These are phyloP conservation scores for Adoxophyes honmai DNA, from an alignment of 1,140 invertebrate species.

Conservation along the genomic window DNA sequence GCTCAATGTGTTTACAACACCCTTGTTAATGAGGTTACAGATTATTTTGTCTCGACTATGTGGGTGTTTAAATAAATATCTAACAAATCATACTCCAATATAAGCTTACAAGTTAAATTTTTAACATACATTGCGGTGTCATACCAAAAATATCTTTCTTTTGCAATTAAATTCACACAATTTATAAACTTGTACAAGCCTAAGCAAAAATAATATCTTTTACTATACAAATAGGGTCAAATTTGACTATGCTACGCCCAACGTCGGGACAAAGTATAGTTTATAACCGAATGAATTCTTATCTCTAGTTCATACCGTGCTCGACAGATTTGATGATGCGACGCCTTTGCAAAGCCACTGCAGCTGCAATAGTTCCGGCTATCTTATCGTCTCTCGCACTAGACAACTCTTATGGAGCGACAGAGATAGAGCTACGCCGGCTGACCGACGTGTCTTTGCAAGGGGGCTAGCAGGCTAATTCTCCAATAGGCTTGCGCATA, in stretches of 20 bases:
- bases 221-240: slow-evolving; percentile 54
- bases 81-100: slow-evolving; percentile 33
- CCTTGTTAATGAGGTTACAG: slow-evolving; percentile 61
- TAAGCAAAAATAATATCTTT: slow-evolving; percentile 75
- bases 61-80: slow-evolving; percentile 31
- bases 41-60: slow-evolving; percentile 22
- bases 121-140: slow-evolving; percentile 53
- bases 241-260: slow-evolving; percentile 48
- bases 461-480: slow-evolving; percentile 22
- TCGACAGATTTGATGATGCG: slow-evolving; percentile 29
- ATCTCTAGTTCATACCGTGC: slow-evolving; percentile 47
- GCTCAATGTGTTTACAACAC: slow-evolving; percentile 68
- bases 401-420: neutral
- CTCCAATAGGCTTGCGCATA: no score
- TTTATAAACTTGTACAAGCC: slow-evolving; percentile 54
- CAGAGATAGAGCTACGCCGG: neutral
- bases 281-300: slow-evolving; percentile 25
- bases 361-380: neutral
- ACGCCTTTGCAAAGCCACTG: slow-evolving; percentile 1
- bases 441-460: neutral
- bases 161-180: slow-evolving; percentile 59
- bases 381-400: neutral
- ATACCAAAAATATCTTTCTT: slow-evolving; percentile 69
- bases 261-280: slow-evolving; percentile 23
- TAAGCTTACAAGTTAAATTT: slow-evolving; percentile 52